phyloP scores from a whole-genome alignment of 1,140 invertebrate genomes.

The Saxidomus purpurata region DNA sequence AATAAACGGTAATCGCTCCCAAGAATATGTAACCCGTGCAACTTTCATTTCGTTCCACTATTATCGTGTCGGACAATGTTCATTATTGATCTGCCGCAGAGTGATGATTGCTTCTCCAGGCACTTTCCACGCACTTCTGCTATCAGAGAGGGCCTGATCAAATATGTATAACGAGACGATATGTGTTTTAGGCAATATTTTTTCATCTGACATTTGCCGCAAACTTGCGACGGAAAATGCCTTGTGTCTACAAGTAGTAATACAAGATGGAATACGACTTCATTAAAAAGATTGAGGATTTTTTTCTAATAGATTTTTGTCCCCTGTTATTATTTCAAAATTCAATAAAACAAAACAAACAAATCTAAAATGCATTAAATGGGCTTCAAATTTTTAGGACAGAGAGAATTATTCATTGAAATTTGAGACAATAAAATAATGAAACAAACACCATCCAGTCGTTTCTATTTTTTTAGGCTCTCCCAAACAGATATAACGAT shows the following conservation, averaged over 20 bases:
- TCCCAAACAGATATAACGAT: too few species aligned
- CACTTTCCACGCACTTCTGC: not conserved
- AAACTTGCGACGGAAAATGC: not conserved
- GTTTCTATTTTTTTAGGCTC: too few species aligned
- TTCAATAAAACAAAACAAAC: not conserved
- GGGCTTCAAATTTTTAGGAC: not conserved
- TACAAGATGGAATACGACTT: not conserved
- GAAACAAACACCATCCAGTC: not conserved
- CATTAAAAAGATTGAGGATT: too few species aligned
- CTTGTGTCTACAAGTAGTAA: not conserved
- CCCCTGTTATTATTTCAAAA: too few species aligned
- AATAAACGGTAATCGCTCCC: constrained; percentile 21
- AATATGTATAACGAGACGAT: constrained; percentile 22
- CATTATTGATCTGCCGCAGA: constrained; percentile 24
- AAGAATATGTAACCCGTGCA: constrained; percentile 38
- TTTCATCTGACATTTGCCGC: not conserved
- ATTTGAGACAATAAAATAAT: not conserved
- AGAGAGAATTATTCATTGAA: not conserved
- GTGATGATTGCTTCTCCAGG: not conserved
- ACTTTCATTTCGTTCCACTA: constrained; percentile 31
- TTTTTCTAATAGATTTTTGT: too few species aligned
- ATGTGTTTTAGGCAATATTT: not conserved
- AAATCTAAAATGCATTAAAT: not conserved
- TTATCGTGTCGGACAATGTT: constrained; percentile 35
- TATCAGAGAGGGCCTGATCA: constrained; percentile 36